Percentiles rank a stretch among this genome's conserved stretches.
Conservation (phyloP, 2,797 vertebrate genomes). For the Melanotaenia nigrans region DNA sequence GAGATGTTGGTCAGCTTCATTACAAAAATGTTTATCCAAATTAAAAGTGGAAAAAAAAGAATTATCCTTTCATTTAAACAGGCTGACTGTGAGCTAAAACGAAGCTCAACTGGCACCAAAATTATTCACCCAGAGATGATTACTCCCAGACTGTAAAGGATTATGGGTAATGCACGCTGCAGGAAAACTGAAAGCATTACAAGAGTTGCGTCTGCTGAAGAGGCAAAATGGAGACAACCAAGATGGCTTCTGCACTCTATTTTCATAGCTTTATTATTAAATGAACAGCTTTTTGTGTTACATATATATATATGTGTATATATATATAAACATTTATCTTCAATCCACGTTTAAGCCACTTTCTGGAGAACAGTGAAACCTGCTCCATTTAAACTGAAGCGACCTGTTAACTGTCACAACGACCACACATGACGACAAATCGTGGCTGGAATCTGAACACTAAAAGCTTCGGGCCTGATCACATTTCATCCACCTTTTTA, state of each 20-base stretch:
- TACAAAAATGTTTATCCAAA: no score
- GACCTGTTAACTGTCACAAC: conserved; percentile 33
- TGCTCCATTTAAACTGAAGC: conserved; percentile 26
- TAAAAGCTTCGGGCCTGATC: conserved; percentile 48
- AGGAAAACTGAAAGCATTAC: no score
- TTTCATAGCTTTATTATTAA: conserved; percentile 78
- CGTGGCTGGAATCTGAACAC: conserved; percentile 32
- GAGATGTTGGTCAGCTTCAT: no score
- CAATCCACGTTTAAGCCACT: conserved; percentile 14
- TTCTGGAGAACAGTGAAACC: conserved; percentile 31
- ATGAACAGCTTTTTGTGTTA: conserved; percentile 60
- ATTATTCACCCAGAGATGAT: no score
- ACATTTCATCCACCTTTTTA: conserved; percentile 61
- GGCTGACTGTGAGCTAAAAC: no score
- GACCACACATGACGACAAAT: conserved; percentile 10
- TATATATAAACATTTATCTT: conserved; percentile 23
- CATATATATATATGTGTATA: conserved; percentile 32
- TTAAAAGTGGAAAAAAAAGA: no score
- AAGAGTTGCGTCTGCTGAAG: neutral
- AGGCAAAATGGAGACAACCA: neutral
- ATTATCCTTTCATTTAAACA: no score
- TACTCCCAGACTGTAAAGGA: no score
- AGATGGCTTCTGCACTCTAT: conserved; percentile 37
- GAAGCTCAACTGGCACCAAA: no score
- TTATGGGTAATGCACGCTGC: neutral